Conservation (phyloP, 2,113 vertebrate species). For the Glaucomys volans region DNA sequence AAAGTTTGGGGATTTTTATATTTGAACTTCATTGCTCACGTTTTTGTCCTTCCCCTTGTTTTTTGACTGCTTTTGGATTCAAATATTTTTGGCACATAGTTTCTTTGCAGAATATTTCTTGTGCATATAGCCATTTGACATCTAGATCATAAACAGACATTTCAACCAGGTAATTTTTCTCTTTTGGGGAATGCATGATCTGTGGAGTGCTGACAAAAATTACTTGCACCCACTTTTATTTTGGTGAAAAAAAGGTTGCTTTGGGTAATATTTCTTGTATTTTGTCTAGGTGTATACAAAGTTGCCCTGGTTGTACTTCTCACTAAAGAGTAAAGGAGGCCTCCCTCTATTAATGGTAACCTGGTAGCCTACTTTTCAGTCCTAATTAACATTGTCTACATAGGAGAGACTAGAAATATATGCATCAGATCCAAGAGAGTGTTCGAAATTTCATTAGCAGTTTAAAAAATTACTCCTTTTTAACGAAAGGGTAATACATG, state of each 20-base stretch:
- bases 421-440: background rate
- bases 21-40: background rate
- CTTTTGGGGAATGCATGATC: background rate
- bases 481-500: background rate
- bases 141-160: constrained; percentile 34
- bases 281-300: constrained; percentile 9
- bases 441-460: background rate
- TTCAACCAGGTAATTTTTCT: background rate
- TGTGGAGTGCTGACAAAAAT: constrained; percentile 41
- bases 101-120: constrained; percentile 49
- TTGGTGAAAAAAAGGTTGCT: constrained; percentile 37
- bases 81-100: background rate
- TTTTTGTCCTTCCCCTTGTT: background rate
- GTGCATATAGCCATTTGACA: constrained; percentile 18
- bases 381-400: background rate
- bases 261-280: background rate
- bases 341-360: background rate
- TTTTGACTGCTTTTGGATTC: constrained; percentile 31
- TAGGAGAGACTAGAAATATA: constrained; percentile 12
- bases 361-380: background rate
- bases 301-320: background rate
- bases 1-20: background rate
- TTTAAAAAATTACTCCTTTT: constrained; percentile 2
- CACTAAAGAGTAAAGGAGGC: background rate
- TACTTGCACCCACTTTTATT: constrained; percentile 35